phyloP scores from a whole-genome alignment of 2,113 vertebrate species.

The Cyprinodon brontotheroides region DNA sequence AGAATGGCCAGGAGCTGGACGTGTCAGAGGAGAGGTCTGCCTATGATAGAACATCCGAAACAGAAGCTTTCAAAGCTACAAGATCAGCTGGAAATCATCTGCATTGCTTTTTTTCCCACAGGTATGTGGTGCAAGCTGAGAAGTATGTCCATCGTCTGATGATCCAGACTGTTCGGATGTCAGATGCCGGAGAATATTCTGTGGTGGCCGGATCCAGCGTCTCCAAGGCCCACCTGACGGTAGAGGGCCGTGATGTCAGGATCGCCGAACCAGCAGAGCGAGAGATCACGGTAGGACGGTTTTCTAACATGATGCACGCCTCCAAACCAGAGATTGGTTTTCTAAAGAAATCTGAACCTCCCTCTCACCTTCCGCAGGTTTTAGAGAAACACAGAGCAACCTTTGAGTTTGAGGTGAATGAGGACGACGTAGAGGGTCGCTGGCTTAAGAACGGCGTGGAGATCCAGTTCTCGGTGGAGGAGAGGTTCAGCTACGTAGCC shows the following conservation, averaged over 20 bases:
- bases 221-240: slow-evolving; percentile 87
- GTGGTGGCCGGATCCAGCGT: slow-evolving; percentile 94
- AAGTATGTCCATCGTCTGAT: slow-evolving; percentile 92
- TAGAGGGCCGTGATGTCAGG: slow-evolving; percentile 93
- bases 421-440: slow-evolving; percentile 93
- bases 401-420: slow-evolving; percentile 96
- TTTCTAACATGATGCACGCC: background rate
- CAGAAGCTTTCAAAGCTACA: background rate
- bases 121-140: slow-evolving; percentile 87
- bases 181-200: slow-evolving; percentile 91
- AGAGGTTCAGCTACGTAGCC: slow-evolving; percentile 86
- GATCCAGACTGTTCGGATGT: slow-evolving; percentile 89
- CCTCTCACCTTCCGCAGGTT: slow-evolving; percentile 75
- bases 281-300: slow-evolving; percentile 85
- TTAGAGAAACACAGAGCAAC: slow-evolving; percentile 92
- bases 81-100: background rate
- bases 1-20: slow-evolving; percentile 93
- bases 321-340: background rate
- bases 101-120: slow-evolving; percentile 48
- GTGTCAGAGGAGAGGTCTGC: slow-evolving; percentile 87
- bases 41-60: background rate
- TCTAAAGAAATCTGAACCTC: background rate
- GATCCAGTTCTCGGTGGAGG: slow-evolving; percentile 88
- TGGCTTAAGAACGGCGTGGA: slow-evolving; percentile 94
- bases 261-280: slow-evolving; percentile 85